A percentile compares a stretch with the other conserved stretches of the same genome.
phyloP scores from a whole-genome alignment of 2,797 vertebrate species.

The Gymnodraco acuticeps region DNA sequence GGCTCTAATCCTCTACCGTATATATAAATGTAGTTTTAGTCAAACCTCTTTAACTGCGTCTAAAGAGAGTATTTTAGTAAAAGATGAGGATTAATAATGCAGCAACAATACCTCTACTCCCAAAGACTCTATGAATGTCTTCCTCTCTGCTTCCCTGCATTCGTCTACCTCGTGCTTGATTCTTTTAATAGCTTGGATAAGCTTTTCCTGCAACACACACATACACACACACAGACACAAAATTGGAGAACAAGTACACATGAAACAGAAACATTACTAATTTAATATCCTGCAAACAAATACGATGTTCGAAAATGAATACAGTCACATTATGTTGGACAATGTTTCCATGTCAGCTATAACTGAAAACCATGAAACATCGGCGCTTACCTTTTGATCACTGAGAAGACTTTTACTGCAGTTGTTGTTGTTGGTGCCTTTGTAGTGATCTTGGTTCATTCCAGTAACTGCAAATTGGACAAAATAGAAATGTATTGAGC shows the following conservation, averaged over 20 bases:
- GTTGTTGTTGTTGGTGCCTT: constrained; percentile 82
- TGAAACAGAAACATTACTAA: constrained; percentile 7
- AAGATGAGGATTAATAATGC: constrained; percentile 41
- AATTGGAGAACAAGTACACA: constrained; percentile 7
- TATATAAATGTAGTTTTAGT: constrained; percentile 14
- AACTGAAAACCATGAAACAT: constrained; percentile 43
- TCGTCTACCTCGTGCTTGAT: constrained; percentile 85
- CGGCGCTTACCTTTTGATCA: constrained; percentile 80
- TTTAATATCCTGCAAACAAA: constrained; percentile 8
- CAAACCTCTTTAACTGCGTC: constrained; percentile 1
- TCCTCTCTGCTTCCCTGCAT: constrained; percentile 81
- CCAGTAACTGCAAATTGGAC: constrained; percentile 65
- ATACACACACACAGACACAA: constrained; percentile 34
- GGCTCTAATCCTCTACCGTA: too few species aligned
- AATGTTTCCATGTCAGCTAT: neutral
- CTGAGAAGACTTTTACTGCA: constrained; percentile 76
- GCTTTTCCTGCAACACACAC: constrained; percentile 80
- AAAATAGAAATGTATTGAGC: constrained; percentile 40
- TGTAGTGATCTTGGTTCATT: constrained; percentile 83
- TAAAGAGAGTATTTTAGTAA: constrained; percentile 12
- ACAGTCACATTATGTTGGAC: neutral
- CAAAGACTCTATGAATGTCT: constrained; percentile 73
- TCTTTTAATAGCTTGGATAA: constrained; percentile 86
- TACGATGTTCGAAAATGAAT: constrained; percentile 3
- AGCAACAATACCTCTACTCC: constrained; percentile 79